Evolutionary conservation across 2,797 vertebrate species (phyloP), one percentile per base, ranked within the genome.

Genomic region (Zenarchopterus dispar): DNA sequence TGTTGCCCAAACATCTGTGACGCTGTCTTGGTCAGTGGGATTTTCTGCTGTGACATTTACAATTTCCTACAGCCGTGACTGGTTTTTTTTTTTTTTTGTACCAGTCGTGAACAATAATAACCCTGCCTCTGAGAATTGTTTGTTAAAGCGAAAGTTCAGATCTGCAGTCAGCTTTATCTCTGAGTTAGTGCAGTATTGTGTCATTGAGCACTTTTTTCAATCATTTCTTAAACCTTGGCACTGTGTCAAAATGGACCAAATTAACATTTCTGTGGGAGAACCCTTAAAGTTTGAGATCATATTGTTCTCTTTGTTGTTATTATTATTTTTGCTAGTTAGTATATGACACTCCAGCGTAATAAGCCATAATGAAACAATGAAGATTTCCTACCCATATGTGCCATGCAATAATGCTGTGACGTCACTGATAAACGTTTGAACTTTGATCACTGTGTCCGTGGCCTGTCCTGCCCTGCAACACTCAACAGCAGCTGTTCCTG

Each of bases 221-320:
- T 47, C 36, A n/a, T 66, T 55, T 72, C 9, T 31, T 73, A 41
- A 61, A 67, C 69, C 71, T 75, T 43, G 67, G 64, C 68, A 80
- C 82, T 84, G 78, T 83, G 87, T 87, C 63, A 67, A 78, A 81
- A 84, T 51, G 86, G 88, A 90, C 89, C 89, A 91, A 90, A 90
- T 78, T 59, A 60, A 36, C 43, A 67, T 82, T 49, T 77, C 45
- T 41, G 47, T 63, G 58, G 68, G 23, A 66, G 44, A 67, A 16
- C 49, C 67, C 66, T 22, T 52, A 9, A 65, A 42, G 42, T 55
- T 63, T 67, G 42, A 42, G 19, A 58, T 65, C 47, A 9, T 47
- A 52, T 47, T 51, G 56, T 79, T 71, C 62, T 55, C 47, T 56
- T 69, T 44, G 36, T 45, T 80, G 64, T 84, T n/a, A 33, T 22